These are phyloP conservation scores for Tenualosa ilisha DNA, from an alignment of 2,797 vertebrate species.

Conservation along the genomic window DNA sequence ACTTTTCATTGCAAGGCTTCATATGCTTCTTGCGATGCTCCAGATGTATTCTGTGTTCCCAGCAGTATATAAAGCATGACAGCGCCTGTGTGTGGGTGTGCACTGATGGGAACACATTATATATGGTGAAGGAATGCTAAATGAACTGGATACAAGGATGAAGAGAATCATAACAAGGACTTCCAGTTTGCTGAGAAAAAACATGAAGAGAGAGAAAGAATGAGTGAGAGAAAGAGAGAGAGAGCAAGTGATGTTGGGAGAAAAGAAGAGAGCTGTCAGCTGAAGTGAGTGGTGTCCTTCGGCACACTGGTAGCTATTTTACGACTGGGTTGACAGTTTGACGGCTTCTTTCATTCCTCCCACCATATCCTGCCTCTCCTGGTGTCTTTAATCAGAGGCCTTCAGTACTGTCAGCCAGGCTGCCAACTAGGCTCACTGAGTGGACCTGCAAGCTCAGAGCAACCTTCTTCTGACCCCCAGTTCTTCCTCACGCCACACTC, in stretches of 20 bases:
- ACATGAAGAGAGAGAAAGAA: constrained; percentile 9
- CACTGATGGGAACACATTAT: not conserved
- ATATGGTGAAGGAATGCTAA: constrained; percentile 9
- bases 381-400: constrained; percentile 70
- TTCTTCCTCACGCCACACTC: constrained; percentile 46
- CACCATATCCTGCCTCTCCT: constrained; percentile 52
- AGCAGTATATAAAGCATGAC: not conserved
- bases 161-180: constrained; percentile 19
- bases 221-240: not conserved
- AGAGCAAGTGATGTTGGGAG: constrained; percentile 21
- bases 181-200: not conserved
- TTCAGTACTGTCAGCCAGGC: constrained; percentile 55
- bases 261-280: constrained; percentile 62
- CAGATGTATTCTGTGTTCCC: not conserved
- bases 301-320: constrained; percentile 64
- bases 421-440: constrained; percentile 53
- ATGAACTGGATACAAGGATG: constrained; percentile 19
- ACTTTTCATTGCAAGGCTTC: not conserved
- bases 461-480: constrained; percentile 59
- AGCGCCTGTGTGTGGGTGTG: not conserved
- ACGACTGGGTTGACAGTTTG: constrained; percentile 71
- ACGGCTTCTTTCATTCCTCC: constrained; percentile 66
- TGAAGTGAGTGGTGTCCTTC: constrained; percentile 64
- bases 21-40: not conserved
- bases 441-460: constrained; percentile 52